Percentiles rank a stretch among this genome's conserved stretches.
These are phyloP conservation scores for Amblyteles armatorius DNA, from an alignment of 2,888 invertebrate species.

Conservation along the genomic window DNA sequence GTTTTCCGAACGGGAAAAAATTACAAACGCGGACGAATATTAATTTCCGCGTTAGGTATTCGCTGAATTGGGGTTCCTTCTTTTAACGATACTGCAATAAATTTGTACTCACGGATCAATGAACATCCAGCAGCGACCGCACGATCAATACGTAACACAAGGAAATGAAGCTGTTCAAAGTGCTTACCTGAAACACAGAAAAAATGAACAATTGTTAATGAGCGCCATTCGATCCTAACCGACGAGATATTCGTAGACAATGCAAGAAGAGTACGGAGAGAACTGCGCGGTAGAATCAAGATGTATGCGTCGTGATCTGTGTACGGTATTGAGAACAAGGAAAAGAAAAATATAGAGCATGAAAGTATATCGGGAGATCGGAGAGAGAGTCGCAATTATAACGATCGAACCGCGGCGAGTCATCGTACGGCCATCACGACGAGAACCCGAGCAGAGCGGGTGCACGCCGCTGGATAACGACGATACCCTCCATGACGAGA, in stretches of 20 bases:
- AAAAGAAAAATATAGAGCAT: constrained; percentile 5
- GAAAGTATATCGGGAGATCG: constrained; percentile 60
- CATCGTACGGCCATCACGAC: constrained; percentile 62
- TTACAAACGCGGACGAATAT: background rate
- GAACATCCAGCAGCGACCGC: background rate
- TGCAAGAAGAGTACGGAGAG: background rate
- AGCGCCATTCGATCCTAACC: too few relatives aligned
- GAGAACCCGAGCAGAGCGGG: constrained; percentile 40
- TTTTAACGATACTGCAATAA: background rate
- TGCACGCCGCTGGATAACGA: constrained; percentile 26
- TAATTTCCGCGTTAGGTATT: background rate
- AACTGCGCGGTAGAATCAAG: background rate
- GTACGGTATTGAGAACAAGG: background rate
- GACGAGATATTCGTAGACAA: background rate
- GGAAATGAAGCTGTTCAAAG: constrained; percentile 40
- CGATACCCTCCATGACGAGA: constrained; percentile 51
- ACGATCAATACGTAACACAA: background rate
- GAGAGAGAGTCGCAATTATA: constrained; percentile 60
- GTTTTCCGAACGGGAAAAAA: background rate
- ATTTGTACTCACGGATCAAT: constrained; percentile 13
- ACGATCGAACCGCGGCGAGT: constrained; percentile 63
- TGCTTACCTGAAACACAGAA: constrained; percentile 80
- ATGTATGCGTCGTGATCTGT: background rate
- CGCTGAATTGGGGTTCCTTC: background rate
- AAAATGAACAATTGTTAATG: constrained; percentile 61